Conservation (phyloP, 2,797 vertebrate species). For the Aphelocoma californica region DNA sequence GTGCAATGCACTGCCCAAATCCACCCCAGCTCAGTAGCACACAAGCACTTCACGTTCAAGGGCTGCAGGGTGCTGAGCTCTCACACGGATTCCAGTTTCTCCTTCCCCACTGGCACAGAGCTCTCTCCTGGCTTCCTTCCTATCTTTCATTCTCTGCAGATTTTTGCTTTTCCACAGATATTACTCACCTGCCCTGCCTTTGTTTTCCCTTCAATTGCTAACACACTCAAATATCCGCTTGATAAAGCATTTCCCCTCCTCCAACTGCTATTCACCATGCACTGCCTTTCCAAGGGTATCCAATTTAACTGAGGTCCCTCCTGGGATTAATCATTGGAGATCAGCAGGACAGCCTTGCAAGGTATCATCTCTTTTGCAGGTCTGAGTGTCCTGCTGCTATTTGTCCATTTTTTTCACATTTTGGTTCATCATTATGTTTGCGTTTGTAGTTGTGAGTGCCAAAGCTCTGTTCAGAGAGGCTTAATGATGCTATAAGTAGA, state of each 20-base stretch:
- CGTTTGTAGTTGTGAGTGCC: not conserved
- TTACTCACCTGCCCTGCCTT: slow-evolving; percentile 42
- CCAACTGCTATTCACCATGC: not conserved
- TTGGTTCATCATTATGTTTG: not conserved
- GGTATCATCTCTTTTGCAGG: not conserved
- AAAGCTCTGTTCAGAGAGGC: not conserved
- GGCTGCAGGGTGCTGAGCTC: not conserved
- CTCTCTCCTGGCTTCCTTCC: not conserved
- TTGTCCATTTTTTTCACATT: not conserved
- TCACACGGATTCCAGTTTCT: not conserved
- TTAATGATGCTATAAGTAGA: not conserved
- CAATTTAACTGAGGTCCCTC: not conserved
- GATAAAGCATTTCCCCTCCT: not conserved
- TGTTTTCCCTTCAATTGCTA: slow-evolving; percentile 34
- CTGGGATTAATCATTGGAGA: not conserved
- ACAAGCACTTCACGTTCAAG: not conserved
- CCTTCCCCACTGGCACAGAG: not conserved
- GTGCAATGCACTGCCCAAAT: not conserved
- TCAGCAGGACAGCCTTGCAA: not conserved
- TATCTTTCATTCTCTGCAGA: not conserved
- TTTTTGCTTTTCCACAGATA: not conserved
- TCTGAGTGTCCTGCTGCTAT: not conserved
- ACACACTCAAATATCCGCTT: not conserved
- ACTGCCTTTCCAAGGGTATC: not conserved
- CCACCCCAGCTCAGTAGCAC: not conserved